Percentiles rank a stretch among this genome's conserved stretches.
Evolutionary conservation across 2,888 invertebrate genomes (phyloP).

Genomic region (Phyllotreta cruciferae): DNA sequence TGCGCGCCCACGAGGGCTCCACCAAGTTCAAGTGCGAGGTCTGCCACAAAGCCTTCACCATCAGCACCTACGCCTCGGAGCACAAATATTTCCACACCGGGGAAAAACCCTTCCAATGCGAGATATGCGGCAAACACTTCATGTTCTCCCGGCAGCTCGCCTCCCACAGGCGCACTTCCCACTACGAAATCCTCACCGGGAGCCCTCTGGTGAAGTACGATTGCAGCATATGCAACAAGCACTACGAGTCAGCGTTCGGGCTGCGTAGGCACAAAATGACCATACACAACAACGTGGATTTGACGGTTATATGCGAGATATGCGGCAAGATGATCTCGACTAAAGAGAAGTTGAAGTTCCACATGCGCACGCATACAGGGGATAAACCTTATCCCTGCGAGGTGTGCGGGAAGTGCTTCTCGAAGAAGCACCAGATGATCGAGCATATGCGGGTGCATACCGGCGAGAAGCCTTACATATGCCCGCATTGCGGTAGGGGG

Average conservation of each 20-base stretch:
- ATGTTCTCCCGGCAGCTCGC: slow-evolving; percentile 61
- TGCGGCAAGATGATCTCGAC: slow-evolving; percentile 48
- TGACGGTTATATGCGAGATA: slow-evolving; percentile 56
- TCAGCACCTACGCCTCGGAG: slow-evolving; percentile 47
- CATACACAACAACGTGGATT: slow-evolving; percentile 55
- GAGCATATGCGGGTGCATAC: slow-evolving; percentile 49
- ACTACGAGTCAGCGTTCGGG: slow-evolving; percentile 53
- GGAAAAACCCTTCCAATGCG: slow-evolving; percentile 62
- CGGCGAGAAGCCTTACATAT: slow-evolving; percentile 47
- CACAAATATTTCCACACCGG: slow-evolving; percentile 52
- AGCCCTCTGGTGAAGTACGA: slow-evolving; percentile 52
- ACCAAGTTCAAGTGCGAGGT: slow-evolving; percentile 52
- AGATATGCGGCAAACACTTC: slow-evolving; percentile 63
- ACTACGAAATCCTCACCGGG: slow-evolving; percentile 57
- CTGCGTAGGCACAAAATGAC: slow-evolving; percentile 56
- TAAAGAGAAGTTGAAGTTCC: slow-evolving; percentile 46
- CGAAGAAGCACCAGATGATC: slow-evolving; percentile 42
- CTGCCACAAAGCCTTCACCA: slow-evolving; percentile 53
- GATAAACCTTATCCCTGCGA: slow-evolving; percentile 49
- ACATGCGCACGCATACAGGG: slow-evolving; percentile 50
- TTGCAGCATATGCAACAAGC: slow-evolving; percentile 62
- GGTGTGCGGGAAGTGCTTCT: slow-evolving; percentile 44
- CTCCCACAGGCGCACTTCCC: slow-evolving; percentile 60
- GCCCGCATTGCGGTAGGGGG: slow-evolving; percentile 48
- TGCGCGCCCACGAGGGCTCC: slow-evolving; percentile 58